These are phyloP conservation scores for Lycaon pictus DNA, from an alignment of 2,113 vertebrate genomes.

Conservation along the genomic window DNA sequence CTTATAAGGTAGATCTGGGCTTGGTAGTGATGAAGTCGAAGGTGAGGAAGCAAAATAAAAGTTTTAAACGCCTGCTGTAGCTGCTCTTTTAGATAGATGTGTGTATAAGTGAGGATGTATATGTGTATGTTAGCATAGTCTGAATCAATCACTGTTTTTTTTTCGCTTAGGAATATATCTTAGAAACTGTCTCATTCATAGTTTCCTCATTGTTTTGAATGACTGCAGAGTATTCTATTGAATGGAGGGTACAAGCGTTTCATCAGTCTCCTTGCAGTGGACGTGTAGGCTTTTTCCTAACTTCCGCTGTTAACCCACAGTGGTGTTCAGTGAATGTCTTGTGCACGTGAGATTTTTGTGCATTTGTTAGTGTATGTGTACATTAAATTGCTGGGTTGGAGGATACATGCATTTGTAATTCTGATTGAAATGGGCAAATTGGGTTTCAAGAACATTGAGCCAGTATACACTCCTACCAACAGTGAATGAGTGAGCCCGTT, in stretches of 20 bases:
- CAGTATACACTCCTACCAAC: background rate
- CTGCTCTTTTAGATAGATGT: background rate
- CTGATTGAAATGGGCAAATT: constrained; percentile 17
- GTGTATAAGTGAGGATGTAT: background rate
- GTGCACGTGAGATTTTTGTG: background rate
- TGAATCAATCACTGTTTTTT: background rate
- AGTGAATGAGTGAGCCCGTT: background rate
- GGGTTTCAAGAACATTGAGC: background rate
- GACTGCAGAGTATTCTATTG: background rate
- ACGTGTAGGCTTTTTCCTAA: background rate
- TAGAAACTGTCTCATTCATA: background rate
- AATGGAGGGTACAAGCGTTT: background rate
- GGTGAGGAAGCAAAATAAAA: background rate
- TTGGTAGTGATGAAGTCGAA: constrained; percentile 28
- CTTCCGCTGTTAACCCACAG: background rate
- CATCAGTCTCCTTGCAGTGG: background rate
- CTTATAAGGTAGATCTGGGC: background rate
- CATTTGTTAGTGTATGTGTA: background rate
- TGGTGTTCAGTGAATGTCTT: background rate
- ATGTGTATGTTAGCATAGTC: background rate
- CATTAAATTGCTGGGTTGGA: background rate
- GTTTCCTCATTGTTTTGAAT: constrained; percentile 39
- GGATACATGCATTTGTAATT: constrained; percentile 5
- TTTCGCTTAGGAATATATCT: background rate
- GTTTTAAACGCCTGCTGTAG: background rate